Conservation (phyloP, 2,797 vertebrate species). For the Melanotaenia parkinsoni region DNA sequence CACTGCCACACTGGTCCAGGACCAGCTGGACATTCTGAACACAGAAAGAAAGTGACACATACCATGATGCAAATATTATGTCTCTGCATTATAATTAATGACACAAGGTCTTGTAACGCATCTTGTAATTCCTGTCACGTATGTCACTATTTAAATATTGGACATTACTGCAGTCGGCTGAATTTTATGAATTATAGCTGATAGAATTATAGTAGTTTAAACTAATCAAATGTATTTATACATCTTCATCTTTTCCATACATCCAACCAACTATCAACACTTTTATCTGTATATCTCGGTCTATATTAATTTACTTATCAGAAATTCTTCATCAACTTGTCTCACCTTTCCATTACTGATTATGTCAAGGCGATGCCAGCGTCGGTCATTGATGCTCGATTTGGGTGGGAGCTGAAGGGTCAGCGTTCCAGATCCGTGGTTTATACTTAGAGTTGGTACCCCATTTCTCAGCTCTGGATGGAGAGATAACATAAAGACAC, state of each 20-base stretch:
- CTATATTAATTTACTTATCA: neutral
- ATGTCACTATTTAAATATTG: neutral
- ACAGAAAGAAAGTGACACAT: neutral
- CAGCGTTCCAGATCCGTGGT: constrained; percentile 87
- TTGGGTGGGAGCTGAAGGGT: constrained; percentile 82
- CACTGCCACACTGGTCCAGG: constrained; percentile 87
- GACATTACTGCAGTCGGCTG: neutral
- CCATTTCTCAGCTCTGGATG: constrained; percentile 86
- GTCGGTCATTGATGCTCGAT: constrained; percentile 84
- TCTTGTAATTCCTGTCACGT: neutral
- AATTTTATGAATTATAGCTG: neutral
- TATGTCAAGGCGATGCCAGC: constrained; percentile 90
- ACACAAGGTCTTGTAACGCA: neutral
- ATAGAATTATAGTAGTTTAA: neutral
- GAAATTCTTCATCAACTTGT: neutral
- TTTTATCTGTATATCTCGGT: neutral
- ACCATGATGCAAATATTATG: neutral
- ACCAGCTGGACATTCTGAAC: constrained; percentile 87
- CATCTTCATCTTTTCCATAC: neutral
- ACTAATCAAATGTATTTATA: neutral
- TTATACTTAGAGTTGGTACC: constrained; percentile 83
- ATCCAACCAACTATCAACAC: neutral
- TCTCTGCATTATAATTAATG: neutral
- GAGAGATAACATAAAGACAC: neutral
- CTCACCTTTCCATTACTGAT: constrained; percentile 87